Evolutionary conservation across 1,140 invertebrate genomes (phyloP).

Genomic region (Brachionus asplanchnoidis): DNA sequence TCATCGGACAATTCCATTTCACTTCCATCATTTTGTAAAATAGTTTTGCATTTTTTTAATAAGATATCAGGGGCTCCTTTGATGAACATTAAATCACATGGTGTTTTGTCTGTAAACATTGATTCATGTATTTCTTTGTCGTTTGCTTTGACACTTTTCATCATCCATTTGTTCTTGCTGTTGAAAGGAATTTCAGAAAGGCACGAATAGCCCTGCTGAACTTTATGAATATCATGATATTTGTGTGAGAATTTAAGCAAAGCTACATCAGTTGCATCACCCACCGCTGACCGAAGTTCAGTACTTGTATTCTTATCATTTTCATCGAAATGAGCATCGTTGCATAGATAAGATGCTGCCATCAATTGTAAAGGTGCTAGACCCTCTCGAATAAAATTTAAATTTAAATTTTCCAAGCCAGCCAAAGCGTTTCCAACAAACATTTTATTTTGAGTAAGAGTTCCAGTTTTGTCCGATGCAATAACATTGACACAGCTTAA

Average conservation of each 20-base stretch:
- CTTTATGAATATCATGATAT: constrained; percentile 20
- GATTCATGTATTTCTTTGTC: background rate
- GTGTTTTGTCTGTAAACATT: background rate
- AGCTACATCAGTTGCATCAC: constrained; percentile 38
- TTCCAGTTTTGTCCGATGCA: constrained; percentile 16
- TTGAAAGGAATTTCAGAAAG: constrained; percentile 22
- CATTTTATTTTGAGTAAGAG: constrained; percentile 32
- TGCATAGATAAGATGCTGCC: background rate
- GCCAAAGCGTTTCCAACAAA: constrained; percentile 45
- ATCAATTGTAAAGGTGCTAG: background rate
- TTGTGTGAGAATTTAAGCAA: constrained; percentile 4
- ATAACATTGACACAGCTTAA: constrained; percentile 13
- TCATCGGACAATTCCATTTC: constrained; percentile 2
- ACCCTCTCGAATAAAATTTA: background rate
- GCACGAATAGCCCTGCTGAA: background rate
- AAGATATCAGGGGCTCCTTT: constrained; percentile 36
- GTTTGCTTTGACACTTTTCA: background rate
- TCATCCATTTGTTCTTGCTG: constrained; percentile 36
- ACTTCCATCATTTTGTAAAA: constrained; percentile 24
- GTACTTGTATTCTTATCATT: constrained; percentile 16
- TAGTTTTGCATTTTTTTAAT: background rate
- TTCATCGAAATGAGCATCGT: constrained; percentile 33
- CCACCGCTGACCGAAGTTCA: background rate
- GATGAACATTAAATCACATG: background rate
- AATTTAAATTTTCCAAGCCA: constrained; percentile 32